Percentiles rank a stretch among this genome's conserved stretches.
phyloP scores from a whole-genome alignment of 2,113 vertebrate species.

The Chloropsis hardwickii region DNA sequence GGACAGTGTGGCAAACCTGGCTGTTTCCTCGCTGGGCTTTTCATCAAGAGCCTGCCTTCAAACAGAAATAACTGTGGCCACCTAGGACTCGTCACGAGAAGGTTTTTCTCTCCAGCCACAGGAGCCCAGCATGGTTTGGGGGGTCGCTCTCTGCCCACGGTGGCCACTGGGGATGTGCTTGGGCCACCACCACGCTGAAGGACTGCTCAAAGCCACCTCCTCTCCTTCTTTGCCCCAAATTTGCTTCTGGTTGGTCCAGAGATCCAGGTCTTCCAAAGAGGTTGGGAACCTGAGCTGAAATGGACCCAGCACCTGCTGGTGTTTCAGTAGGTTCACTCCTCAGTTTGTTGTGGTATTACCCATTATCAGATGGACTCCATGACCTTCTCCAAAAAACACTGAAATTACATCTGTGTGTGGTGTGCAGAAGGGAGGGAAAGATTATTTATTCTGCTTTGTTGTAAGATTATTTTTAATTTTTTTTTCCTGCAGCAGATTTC shows the following conservation, averaged over 20 bases:
- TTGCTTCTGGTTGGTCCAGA: not conserved
- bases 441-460: conserved; percentile 3
- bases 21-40: not conserved
- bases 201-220: not conserved
- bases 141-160: rapidly evolving
- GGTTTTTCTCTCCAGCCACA: not conserved
- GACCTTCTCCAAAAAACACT: not conserved
- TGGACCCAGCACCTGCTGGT: not conserved
- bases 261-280: not conserved
- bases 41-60: not conserved
- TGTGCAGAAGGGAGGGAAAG: not conserved
- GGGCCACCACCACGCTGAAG: not conserved
- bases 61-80: not conserved
- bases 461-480: not conserved
- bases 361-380: not conserved
- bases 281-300: not conserved
- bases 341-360: not conserved
- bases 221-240: rapidly evolving
- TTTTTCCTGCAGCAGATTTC: not conserved
- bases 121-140: not conserved
- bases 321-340: not conserved
- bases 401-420: not conserved
- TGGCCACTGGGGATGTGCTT: not conserved
- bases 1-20: not conserved
- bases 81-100: not conserved